These are phyloP conservation scores for Seriola rivoliana DNA, from an alignment of 2,113 vertebrate species.

Conservation along the genomic window DNA sequence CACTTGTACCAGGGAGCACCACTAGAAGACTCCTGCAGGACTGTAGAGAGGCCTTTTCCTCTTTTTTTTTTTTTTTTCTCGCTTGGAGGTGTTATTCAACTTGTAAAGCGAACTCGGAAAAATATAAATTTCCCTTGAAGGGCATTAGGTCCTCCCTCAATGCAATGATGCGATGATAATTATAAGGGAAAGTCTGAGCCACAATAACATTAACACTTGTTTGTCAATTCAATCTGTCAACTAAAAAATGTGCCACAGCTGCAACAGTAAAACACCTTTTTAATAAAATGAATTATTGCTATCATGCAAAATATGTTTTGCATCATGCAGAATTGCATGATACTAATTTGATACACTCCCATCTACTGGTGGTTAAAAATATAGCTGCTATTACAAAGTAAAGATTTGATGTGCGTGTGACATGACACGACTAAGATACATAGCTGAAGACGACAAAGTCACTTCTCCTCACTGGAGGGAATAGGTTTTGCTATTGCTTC, in stretches of 20 bases:
- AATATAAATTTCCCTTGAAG: neutral
- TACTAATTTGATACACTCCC: neutral
- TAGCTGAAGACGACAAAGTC: neutral
- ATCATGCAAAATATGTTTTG: no score
- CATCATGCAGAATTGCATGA: neutral
- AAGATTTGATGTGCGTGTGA: conserved; percentile 20
- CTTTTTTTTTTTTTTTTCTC: neutral
- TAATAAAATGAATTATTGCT: neutral
- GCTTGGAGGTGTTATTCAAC: neutral
- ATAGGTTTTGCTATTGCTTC: conserved; percentile 3
- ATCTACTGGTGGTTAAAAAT: conserved; percentile 9
- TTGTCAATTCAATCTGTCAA: neutral
- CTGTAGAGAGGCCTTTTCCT: neutral
- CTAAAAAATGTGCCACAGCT: neutral
- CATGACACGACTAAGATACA: neutral
- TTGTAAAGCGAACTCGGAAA: neutral
- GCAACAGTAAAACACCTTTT: neutral
- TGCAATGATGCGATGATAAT: neutral
- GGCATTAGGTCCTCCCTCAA: neutral
- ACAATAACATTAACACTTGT: neutral
- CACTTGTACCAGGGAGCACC: neutral
- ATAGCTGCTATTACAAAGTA: neutral
- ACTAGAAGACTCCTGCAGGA: neutral
- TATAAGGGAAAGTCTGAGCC: neutral
- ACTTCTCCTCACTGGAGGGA: neutral